Percentiles rank a stretch among this genome's conserved stretches.
These are phyloP conservation scores for Latrodectus elegans DNA, from an alignment of 2,888 invertebrate genomes.

Conservation along the genomic window DNA sequence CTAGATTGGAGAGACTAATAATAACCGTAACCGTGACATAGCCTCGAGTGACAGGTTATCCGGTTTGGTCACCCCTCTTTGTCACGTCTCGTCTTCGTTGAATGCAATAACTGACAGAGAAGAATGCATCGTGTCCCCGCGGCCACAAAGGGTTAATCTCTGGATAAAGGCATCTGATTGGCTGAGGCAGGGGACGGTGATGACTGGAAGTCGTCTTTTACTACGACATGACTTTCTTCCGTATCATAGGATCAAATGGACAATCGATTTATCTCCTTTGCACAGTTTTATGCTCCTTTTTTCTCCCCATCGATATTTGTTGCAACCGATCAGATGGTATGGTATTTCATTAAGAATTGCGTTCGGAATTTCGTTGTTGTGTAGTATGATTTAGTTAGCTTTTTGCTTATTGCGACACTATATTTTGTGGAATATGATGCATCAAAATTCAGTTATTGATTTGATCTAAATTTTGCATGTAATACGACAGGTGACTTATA, in stretches of 20 bases:
- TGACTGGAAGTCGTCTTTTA: conserved; percentile 12
- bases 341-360: no score
- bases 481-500: no score
- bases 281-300: background rate
- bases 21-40: conserved; percentile 44
- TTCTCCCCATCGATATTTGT: background rate
- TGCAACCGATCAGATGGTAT: background rate
- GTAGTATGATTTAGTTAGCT: no score
- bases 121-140: conserved; percentile 58
- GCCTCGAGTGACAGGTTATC: conserved; percentile 45
- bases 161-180: conserved; percentile 66
- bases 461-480: no score
- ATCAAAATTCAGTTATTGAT: no score
- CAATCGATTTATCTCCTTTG: background rate
- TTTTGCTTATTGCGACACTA: no score
- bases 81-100: conserved; percentile 52
- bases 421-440: no score
- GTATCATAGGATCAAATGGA: conserved; percentile 23
- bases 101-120: conserved; percentile 68
- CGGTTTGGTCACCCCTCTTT: conserved; percentile 19
- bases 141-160: conserved; percentile 69
- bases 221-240: background rate
- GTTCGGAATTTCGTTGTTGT: no score
- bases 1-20: conserved; percentile 39
- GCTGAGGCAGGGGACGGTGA: conserved; percentile 23